Percentiles rank a stretch among this genome's conserved stretches.
Conservation (phyloP, 1,140 invertebrate genomes). For the Drosophila navojoa region DNA sequence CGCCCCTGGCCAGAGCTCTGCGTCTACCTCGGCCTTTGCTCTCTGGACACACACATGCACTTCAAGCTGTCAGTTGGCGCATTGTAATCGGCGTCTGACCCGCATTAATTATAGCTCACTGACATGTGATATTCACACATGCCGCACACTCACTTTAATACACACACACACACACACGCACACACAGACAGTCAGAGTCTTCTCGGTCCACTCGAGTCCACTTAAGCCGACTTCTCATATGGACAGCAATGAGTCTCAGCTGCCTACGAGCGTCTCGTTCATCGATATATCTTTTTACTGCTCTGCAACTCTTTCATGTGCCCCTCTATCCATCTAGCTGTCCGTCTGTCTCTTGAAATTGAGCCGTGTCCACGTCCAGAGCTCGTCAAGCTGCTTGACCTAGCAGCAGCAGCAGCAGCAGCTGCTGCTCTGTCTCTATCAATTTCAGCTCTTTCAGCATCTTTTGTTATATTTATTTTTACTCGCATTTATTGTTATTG, state of each 20-base stretch:
- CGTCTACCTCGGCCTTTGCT: slow-evolving; percentile 16
- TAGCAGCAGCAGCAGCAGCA: slow-evolving; percentile 39
- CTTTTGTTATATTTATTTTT: slow-evolving; percentile 45
- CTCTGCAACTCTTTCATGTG: slow-evolving; percentile 61
- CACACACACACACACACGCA: background rate
- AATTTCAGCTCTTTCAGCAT: slow-evolving; percentile 25
- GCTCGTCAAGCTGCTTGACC: slow-evolving; percentile 34
- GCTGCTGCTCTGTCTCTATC: slow-evolving; percentile 12
- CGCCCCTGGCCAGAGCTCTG: background rate
- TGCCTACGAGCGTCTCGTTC: slow-evolving; percentile 64
- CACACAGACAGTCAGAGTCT: background rate
- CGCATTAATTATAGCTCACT: slow-evolving; percentile 81
- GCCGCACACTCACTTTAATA: slow-evolving; percentile 40
- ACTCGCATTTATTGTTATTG: slow-evolving; percentile 65
- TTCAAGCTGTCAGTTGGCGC: slow-evolving; percentile 78
- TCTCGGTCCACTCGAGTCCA: slow-evolving; percentile 52
- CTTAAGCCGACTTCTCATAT: slow-evolving; percentile 62
- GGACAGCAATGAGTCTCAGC: slow-evolving; percentile 56
- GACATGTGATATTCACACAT: slow-evolving; percentile 81
- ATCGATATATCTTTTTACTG: slow-evolving; percentile 68
- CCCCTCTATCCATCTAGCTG: slow-evolving; percentile 14
- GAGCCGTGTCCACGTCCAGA: slow-evolving; percentile 56
- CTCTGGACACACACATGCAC: slow-evolving; percentile 54
- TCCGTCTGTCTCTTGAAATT: slow-evolving; percentile 58
- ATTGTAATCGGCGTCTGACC: slow-evolving; percentile 81